A percentile compares a stretch with the other conserved stretches of the same genome.
Evolutionary conservation across 2,888 invertebrate species (phyloP).

Genomic region (Apoda limacodes): DNA sequence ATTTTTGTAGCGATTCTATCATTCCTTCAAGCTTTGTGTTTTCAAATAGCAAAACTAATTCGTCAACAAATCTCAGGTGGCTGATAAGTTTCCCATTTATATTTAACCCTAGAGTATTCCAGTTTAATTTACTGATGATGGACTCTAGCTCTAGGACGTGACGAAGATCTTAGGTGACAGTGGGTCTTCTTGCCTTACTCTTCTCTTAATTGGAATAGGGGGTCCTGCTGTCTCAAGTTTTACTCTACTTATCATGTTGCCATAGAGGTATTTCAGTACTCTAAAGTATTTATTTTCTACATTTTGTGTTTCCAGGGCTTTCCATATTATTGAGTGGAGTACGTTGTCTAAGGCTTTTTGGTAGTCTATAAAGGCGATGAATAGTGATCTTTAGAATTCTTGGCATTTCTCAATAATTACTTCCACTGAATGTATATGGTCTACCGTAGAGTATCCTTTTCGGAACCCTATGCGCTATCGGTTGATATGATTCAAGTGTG

Average conservation of each 20-base stretch:
- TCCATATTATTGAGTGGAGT: conserved; percentile 9
- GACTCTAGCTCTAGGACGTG: conserved; percentile 5
- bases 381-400: conserved; percentile 3
- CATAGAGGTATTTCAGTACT: conserved; percentile 10
- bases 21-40: conserved; percentile 8
- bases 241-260: conserved; percentile 10
- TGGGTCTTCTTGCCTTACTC: conserved; percentile 13
- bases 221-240: conserved; percentile 11
- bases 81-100: conserved; percentile 1
- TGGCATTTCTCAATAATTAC: conserved; percentile 11
- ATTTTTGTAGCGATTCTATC: conserved; percentile 13
- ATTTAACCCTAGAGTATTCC: conserved; percentile 5
- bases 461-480: too few species aligned
- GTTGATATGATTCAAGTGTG: conserved; percentile 7
- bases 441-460: conserved; percentile 10
- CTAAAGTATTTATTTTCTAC: conserved; percentile 4
- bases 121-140: conserved; percentile 8
- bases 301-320: conserved; percentile 8
- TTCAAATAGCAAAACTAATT: conserved; percentile 9
- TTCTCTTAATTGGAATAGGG: conserved; percentile 5
- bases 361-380: conserved; percentile 5
- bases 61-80: conserved; percentile 6
- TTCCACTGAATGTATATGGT: conserved; percentile 12
- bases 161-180: conserved; percentile 8
- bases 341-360: conserved; percentile 3